These are phyloP conservation scores for Hoplodrina blanda DNA, from an alignment of 2,888 invertebrate species.

Conservation along the genomic window DNA sequence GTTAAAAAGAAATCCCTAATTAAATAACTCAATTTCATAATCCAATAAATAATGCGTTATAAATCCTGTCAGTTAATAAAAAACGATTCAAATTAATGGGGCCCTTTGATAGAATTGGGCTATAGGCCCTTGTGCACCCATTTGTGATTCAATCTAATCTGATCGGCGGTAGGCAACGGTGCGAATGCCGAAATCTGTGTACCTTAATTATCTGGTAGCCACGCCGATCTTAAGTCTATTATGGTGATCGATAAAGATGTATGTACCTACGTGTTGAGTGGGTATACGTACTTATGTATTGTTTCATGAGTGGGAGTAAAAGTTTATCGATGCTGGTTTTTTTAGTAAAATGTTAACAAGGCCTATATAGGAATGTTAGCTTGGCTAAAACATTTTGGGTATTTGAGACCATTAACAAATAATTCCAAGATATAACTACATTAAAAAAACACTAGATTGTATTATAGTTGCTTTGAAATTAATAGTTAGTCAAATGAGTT, in stretches of 20 bases:
- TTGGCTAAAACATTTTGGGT: too few species aligned
- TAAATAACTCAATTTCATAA: slow-evolving; percentile 5
- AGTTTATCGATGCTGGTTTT: neutral
- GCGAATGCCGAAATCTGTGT: slow-evolving; percentile 52
- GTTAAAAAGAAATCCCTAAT: neutral
- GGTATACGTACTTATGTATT: slow-evolving; percentile 2
- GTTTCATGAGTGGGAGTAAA: neutral
- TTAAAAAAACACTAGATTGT: too few species aligned
- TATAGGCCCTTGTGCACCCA: slow-evolving; percentile 50
- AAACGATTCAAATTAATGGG: slow-evolving; percentile 45
- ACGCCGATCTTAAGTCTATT: slow-evolving; percentile 48
- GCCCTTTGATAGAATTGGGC: slow-evolving; percentile 40
- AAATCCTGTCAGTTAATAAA: slow-evolving; percentile 15
- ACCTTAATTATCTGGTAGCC: slow-evolving; percentile 58
- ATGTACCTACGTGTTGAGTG: slow-evolving; percentile 3
- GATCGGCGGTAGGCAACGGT: slow-evolving; percentile 46
- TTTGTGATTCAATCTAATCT: slow-evolving; percentile 61
- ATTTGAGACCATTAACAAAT: too few species aligned
- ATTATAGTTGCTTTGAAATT: too few species aligned
- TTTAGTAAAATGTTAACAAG: slow-evolving; percentile 1
- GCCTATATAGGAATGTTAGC: too few species aligned
- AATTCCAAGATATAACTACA: too few species aligned
- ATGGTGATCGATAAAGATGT: slow-evolving; percentile 38
- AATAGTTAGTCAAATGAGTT: too few species aligned
- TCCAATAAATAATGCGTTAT: neutral